Conservation (phyloP, 2,797 vertebrate species). For the Hydrophis major region DNA sequence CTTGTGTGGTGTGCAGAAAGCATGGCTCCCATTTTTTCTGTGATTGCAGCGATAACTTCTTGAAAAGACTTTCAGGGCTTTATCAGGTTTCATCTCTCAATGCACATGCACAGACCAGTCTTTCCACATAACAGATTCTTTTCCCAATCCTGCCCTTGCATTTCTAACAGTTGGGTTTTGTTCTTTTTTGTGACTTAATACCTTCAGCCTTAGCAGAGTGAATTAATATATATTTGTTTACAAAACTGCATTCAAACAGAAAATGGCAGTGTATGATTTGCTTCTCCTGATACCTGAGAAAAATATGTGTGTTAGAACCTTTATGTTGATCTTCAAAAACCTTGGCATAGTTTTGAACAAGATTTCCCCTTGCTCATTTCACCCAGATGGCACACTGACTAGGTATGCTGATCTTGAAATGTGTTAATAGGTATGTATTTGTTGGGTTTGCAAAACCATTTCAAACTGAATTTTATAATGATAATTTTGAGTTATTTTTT, state of each 20-base stretch:
- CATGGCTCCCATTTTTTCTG: background rate
- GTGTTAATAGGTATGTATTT: background rate
- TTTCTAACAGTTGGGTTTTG: background rate
- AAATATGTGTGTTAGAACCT: background rate
- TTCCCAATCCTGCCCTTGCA: background rate
- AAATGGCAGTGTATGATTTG: background rate
- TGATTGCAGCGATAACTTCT: constrained; percentile 23
- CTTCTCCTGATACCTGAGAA: background rate
- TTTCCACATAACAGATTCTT: background rate
- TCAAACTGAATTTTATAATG: background rate
- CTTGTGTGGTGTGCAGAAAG: background rate
- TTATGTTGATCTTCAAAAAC: background rate
- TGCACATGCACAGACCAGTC: constrained; percentile 18
- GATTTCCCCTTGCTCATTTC: background rate
- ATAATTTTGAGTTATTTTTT: background rate
- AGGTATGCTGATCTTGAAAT: background rate
- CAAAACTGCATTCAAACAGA: background rate
- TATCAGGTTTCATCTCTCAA: constrained; percentile 38
- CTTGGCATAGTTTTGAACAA: background rate
- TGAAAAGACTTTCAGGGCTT: constrained; percentile 42
- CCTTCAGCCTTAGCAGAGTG: background rate
- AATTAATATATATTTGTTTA: background rate
- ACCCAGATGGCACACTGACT: background rate
- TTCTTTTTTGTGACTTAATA: background rate
- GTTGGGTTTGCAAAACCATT: background rate